Evolutionary conservation across 1,140 invertebrate genomes (phyloP).

Genomic region (Atta texana): DNA sequence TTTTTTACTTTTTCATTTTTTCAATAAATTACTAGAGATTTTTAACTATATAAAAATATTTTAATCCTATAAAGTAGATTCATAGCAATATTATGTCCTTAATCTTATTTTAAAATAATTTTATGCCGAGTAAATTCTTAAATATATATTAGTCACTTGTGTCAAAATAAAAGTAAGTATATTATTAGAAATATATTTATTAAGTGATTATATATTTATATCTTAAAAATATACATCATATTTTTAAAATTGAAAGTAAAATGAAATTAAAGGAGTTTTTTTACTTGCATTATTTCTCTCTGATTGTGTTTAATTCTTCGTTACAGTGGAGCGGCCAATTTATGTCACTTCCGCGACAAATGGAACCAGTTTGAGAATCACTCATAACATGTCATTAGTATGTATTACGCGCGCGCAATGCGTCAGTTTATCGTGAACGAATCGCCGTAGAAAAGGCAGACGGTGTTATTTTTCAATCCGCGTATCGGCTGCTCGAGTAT

Average conservation of each 20-base stretch:
- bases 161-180: neutral
- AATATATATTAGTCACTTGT: neutral
- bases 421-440: slow-evolving; percentile 55
- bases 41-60: neutral
- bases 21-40: neutral
- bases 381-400: slow-evolving; percentile 37
- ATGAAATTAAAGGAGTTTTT: slow-evolving; percentile 20
- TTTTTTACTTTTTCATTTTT: neutral
- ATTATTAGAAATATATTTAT: slow-evolving; percentile 14
- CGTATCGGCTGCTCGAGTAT: slow-evolving; percentile 76
- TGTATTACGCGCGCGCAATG: slow-evolving; percentile 43
- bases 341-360: neutral
- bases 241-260: neutral
- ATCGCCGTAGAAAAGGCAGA: slow-evolving; percentile 21
- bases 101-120: neutral
- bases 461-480: slow-evolving; percentile 59
- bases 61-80: neutral
- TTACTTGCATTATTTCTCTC: neutral
- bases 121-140: neutral
- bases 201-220: neutral
- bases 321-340: neutral
- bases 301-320: slow-evolving; percentile 20
- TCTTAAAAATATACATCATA: neutral
- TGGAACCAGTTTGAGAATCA: slow-evolving; percentile 38
- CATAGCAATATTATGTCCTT: neutral